Evolutionary conservation across 2,113 vertebrate genomes (phyloP).

Genomic region (Dermatemys mawii): DNA sequence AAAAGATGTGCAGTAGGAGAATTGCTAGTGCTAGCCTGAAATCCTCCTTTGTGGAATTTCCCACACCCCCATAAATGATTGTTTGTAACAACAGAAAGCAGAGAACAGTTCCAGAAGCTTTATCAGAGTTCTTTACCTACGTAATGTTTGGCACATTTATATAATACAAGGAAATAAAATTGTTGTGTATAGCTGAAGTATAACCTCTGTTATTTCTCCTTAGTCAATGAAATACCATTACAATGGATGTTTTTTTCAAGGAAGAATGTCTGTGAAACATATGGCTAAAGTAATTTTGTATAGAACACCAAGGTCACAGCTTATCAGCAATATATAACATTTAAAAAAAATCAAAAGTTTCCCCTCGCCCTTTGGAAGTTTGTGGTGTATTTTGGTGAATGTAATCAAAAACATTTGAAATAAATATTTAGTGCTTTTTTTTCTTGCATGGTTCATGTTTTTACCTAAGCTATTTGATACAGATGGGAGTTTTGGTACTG

Average conservation of each 20-base stretch:
- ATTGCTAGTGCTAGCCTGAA: conserved; percentile 70
- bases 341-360: conserved; percentile 39
- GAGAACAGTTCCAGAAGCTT: conserved; percentile 50
- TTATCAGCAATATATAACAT: conserved; percentile 57
- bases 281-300: conserved; percentile 8
- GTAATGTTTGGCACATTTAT: conserved; percentile 59
- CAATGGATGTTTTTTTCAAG: conserved; percentile 59
- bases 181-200: conserved; percentile 45
- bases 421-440: not conserved
- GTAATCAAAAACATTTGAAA: not conserved
- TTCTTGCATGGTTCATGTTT: not conserved
- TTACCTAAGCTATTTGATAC: not conserved
- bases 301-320: not conserved
- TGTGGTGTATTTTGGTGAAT: conserved; percentile 27
- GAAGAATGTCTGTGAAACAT: conserved; percentile 52
- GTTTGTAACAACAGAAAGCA: conserved; percentile 56
- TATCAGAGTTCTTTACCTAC: conserved; percentile 44
- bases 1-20: conserved; percentile 73
- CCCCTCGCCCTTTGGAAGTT: conserved; percentile 33
- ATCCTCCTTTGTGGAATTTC: conserved; percentile 70
- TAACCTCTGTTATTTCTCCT: conserved; percentile 63
- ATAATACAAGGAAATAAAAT: conserved; percentile 73
- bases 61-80: conserved; percentile 55
- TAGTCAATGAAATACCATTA: conserved; percentile 52
- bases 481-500: not conserved